Evolutionary conservation across 2,888 invertebrate genomes (phyloP).

Genomic region (Himalopsyche japonica): DNA sequence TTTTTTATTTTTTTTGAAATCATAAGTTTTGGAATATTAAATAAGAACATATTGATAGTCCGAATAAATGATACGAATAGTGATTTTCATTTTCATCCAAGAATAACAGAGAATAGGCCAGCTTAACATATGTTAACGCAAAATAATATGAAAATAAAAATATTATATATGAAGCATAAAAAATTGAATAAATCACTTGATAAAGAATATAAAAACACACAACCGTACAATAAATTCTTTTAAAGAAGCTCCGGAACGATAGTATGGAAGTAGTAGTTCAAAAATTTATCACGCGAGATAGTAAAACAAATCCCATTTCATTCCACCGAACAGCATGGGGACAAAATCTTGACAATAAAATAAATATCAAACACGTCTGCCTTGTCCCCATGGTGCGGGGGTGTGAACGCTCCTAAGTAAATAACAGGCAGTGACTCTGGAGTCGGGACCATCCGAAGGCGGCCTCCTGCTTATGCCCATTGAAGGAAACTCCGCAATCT

Average conservation of each 20-base stretch:
- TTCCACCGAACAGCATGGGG: constrained; percentile 21
- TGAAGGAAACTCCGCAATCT: background rate
- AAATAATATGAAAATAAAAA: background rate
- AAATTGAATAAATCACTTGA: background rate
- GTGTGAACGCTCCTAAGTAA: constrained; percentile 31
- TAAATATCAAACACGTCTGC: constrained; percentile 36
- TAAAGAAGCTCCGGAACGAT: background rate
- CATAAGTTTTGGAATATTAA: too few species aligned
- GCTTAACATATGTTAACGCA: too few species aligned
- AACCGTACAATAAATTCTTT: background rate
- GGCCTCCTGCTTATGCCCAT: background rate
- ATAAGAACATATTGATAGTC: too few species aligned
- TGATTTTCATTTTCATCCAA: too few species aligned
- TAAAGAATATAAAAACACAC: background rate
- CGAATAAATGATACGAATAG: too few species aligned
- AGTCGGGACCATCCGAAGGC: background rate
- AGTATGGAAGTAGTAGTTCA: background rate
- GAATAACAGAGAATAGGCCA: too few species aligned
- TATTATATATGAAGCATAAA: background rate
- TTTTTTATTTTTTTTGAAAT: too few species aligned
- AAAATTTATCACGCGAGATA: background rate
- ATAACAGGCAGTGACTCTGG: constrained; percentile 6
- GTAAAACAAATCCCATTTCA: constrained; percentile 25
- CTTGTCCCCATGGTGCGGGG: background rate
- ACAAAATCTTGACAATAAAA: constrained; percentile 35